Evolutionary conservation across 2,797 vertebrate genomes (phyloP), one percentile per base, ranked within the genome.

Genomic region (Taeniopygia guttata): DNA sequence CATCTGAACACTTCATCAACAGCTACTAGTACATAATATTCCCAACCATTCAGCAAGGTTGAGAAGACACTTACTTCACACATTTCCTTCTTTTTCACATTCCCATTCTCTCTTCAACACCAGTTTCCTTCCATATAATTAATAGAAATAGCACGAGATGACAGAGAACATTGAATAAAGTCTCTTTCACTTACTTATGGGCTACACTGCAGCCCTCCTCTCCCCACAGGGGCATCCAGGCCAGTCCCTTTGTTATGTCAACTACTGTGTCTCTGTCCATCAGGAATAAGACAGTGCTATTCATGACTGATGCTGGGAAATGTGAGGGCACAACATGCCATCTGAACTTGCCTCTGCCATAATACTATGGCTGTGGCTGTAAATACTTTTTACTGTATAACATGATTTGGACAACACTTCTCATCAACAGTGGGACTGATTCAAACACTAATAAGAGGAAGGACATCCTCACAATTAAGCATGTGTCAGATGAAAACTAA

Each of bases 401-500:
- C 7, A 7, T 1, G 7, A 74, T 64, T 77, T 55, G 54, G 54
- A 63, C 78, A 86, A 56, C 58, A 56, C 68, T 34, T 67, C 74
- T 94, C 75, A 70, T 73, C 76, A 83, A 78, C 36, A 56, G 63
- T 48, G 48, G 67, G 43, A 34, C 38, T 85, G 59, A 90, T 84
- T 81, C 70, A 91, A 86, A 72, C 9, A 21, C 27, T 60, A 90
- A 16, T 73, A 67, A 79, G 76, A 95, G 95, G 96, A 97, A 96
- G 93, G 77, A 92, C 51, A 94, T 96, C 97, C 95, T 96, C 51
- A 45, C 76, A 91, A 92, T 92, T 95, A 96, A 84, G 75, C 51
- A 72, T 94, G 94, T 79, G 89, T 97, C 97, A 97, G 88, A 77
- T 66, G 75, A 87, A 70, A 76, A 85, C 48, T 92, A 94, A 91